Base-by-base conservation (phyloP, 2,888 invertebrate genomes). In the Molorchus minor region DNA sequence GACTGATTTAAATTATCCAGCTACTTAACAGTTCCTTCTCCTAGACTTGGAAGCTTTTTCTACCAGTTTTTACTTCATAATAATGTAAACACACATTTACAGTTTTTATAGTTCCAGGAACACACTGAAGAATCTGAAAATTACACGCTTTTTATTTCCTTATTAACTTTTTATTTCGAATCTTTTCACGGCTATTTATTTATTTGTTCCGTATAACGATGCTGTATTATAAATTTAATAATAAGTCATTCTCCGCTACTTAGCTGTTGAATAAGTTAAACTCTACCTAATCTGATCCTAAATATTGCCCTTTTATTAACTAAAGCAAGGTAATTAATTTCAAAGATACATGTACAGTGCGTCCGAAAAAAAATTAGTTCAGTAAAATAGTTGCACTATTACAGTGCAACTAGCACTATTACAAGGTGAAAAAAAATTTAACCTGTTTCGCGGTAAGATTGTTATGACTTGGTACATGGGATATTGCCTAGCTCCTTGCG, bases 71-170 rank as follows among this genome's bases (percentile, higher is more conserved):
- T 25, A 25, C 25, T 8, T 8, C 8, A 8, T 8, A 8, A 25
- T 35, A 33, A 19, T 38, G 49, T 49, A 49, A 49, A 49, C 49
- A 49, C 16, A 38, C 21, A 49, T 38, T 16, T 38, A 25, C 25
- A 15, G 38, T 49, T 36, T 40, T 49, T 49, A 38, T 49, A 49
- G 38, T 49, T 38, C 49, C 38, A 38, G 38, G 49, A 49, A 49
- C 38, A 10, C 20, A 35, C 13, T 49, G 25, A 38, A 38, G 25
- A 49, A 49, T 49, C 25, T 29, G 16, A 40, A 47, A 49, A 49
- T 49, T 49, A 49, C 33, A 49, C 49, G 49, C 49, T 49, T 49
- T 40, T 49, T 49, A 36, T 49, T 25, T 49, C 49, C 29, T 38
- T 49, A 49, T 49, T 49, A 49, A 49, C 49, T 49, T 49, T 38